Evolutionary conservation across 2,113 vertebrate genomes (phyloP).

Genomic region (Toxotes chatareus): DNA sequence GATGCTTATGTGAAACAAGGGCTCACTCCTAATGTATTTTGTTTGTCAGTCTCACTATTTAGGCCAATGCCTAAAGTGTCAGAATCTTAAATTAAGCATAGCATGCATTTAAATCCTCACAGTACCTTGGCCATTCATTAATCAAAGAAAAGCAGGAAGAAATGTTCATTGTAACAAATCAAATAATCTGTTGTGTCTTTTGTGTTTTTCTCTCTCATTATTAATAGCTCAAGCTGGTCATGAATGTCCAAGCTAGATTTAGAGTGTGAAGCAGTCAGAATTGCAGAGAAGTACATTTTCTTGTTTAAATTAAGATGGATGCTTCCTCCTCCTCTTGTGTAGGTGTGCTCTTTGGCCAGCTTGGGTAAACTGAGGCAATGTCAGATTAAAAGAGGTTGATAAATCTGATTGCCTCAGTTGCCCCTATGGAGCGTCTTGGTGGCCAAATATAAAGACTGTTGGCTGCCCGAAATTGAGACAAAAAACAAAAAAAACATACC

Average conservation of each 20-base stretch:
- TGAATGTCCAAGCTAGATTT: too few relatives aligned
- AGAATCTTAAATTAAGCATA: neutral
- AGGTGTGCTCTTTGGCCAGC: too few relatives aligned
- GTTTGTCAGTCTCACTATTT: slow-evolving; percentile 3
- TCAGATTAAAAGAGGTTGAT: slow-evolving; percentile 2
- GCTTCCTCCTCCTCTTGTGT: too few relatives aligned
- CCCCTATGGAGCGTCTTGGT: neutral
- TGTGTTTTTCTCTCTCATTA: slow-evolving; percentile 9
- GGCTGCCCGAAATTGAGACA: neutral
- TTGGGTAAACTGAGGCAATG: too few relatives aligned
- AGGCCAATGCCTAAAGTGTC: slow-evolving; percentile 3
- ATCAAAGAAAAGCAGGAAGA: neutral
- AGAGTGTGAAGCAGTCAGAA: too few relatives aligned
- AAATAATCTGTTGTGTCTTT: slow-evolving; percentile 2
- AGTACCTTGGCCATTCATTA: neutral
- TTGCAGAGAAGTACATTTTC: too few relatives aligned
- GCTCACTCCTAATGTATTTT: neutral
- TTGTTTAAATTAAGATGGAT: too few relatives aligned
- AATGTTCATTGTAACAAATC: neutral
- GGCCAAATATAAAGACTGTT: neutral
- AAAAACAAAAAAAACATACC: too few relatives aligned
- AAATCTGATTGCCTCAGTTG: neutral
- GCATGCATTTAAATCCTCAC: neutral
- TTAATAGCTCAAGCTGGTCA: neutral
- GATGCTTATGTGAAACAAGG: neutral